Conservation (phyloP, 2,888 invertebrate species). For the Lobophora halterata region DNA sequence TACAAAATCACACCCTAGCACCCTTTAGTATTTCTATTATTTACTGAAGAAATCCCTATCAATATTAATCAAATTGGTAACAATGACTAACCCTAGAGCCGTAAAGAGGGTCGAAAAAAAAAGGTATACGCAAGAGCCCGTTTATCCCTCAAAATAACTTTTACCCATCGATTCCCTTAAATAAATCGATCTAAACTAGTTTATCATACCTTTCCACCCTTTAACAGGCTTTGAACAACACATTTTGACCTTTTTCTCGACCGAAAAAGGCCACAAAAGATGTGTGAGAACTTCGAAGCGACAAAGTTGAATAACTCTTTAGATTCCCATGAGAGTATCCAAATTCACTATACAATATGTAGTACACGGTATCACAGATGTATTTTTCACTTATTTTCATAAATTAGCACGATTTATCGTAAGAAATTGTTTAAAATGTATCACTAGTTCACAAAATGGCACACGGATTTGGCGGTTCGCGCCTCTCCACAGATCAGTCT, state of each 20-base stretch:
- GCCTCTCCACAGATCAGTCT: too few relatives aligned
- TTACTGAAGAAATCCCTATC: slow-evolving; percentile 3
- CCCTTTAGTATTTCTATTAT: slow-evolving; percentile 7
- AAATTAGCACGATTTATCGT: slow-evolving; percentile 10
- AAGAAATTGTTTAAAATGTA: slow-evolving; percentile 9
- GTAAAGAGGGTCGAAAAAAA: slow-evolving; percentile 27
- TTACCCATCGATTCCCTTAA: slow-evolving; percentile 27
- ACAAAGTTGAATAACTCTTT: slow-evolving; percentile 9
- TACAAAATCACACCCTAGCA: slow-evolving; percentile 10
- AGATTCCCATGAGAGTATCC: slow-evolving; percentile 20
- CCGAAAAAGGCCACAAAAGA: slow-evolving; percentile 18
- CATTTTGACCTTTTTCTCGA: slow-evolving; percentile 29
- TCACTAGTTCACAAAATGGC: slow-evolving; percentile 5
- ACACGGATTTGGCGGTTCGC: slow-evolving; percentile 19
- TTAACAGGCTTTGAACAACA: slow-evolving; percentile 17
- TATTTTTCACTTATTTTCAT: slow-evolving; percentile 9
- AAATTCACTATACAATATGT: slow-evolving; percentile 14
- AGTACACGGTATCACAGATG: slow-evolving; percentile 13
- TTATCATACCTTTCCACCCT: slow-evolving; percentile 27
- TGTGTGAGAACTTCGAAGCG: slow-evolving; percentile 25
- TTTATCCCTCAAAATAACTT: slow-evolving; percentile 25
- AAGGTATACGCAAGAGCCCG: too few relatives aligned
- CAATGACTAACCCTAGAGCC: slow-evolving; percentile 19
- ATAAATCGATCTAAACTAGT: slow-evolving; percentile 33
- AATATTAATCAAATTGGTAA: slow-evolving; percentile 22